Percentiles rank a stretch among this genome's conserved stretches.
These are phyloP conservation scores for Deilephila elpenor DNA, from an alignment of 2,888 invertebrate species.

Conservation along the genomic window DNA sequence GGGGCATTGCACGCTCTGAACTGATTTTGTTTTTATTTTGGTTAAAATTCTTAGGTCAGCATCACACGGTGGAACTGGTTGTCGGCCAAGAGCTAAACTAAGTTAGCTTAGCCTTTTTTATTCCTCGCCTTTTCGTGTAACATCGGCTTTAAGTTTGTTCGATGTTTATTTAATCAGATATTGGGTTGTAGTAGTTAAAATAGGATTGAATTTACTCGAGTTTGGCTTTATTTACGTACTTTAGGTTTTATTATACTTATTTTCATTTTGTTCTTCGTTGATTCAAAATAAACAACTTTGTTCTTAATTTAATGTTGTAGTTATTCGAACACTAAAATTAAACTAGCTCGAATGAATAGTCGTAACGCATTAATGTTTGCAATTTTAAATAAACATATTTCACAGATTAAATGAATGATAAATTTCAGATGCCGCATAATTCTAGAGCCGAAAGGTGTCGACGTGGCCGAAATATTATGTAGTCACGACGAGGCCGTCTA, in stretches of 20 bases:
- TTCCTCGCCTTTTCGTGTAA: background rate
- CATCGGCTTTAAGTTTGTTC: background rate
- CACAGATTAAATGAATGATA: background rate
- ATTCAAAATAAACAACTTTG: no score
- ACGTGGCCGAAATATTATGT: constrained; percentile 86
- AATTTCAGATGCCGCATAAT: constrained; percentile 76
- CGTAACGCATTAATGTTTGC: no score
- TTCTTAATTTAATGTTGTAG: no score
- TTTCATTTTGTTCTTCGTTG: no score
- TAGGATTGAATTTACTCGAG: no score
- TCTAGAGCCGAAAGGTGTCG: constrained; percentile 85
- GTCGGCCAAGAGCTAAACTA: background rate
- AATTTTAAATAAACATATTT: background rate
- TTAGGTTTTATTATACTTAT: no score
- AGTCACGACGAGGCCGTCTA: constrained; percentile 85
- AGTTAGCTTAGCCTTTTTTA: background rate
- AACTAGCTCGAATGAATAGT: no score
- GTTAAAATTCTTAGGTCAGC: background rate
- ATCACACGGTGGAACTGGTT: constrained; percentile 2
- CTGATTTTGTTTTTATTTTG: background rate
- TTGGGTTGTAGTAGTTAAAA: no score
- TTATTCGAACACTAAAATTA: no score
- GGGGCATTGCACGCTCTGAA: background rate
- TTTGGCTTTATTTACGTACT: no score
- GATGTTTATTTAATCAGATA: no score